Evolutionary conservation across 2,888 invertebrate genomes (phyloP).

Genomic region (Dicycla oo): DNA sequence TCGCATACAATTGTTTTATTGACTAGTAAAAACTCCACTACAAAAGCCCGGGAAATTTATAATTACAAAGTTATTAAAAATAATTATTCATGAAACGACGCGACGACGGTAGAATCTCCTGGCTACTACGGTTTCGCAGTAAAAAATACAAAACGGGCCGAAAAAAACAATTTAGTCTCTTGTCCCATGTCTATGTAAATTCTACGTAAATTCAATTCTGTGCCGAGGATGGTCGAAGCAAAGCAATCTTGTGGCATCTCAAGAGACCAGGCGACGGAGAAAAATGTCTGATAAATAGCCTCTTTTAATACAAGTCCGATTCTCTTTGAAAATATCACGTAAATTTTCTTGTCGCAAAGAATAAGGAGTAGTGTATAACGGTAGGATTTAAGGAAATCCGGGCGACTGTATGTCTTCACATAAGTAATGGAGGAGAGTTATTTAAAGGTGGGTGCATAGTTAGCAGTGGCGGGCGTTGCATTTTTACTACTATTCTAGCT

Average conservation of each 20-base stretch:
- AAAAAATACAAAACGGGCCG: slow-evolving; percentile 21
- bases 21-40: slow-evolving; percentile 5
- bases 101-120: slow-evolving; percentile 11
- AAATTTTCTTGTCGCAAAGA: slow-evolving; percentile 38
- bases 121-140: neutral
- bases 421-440: slow-evolving; percentile 11
- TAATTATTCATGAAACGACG: slow-evolving; percentile 38
- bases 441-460: slow-evolving; percentile 1
- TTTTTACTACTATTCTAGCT: too few relatives aligned
- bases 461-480: neutral
- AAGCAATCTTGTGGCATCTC: slow-evolving; percentile 60
- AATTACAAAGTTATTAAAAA: slow-evolving; percentile 49
- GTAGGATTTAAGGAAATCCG: slow-evolving; percentile 26
- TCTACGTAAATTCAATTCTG: slow-evolving; percentile 61
- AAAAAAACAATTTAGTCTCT: slow-evolving; percentile 42
- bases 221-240: slow-evolving; percentile 41
- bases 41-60: slow-evolving; percentile 23
- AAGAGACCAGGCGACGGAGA: slow-evolving; percentile 49
- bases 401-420: slow-evolving; percentile 9
- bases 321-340: slow-evolving; percentile 58
- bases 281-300: slow-evolving; percentile 65
- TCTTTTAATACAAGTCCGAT: slow-evolving; percentile 61
- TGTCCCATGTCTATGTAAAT: slow-evolving; percentile 50
- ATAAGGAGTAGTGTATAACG: slow-evolving; percentile 18
- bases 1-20: slow-evolving; percentile 14